These are phyloP conservation scores for Pollenia amentaria DNA, from an alignment of 2,888 invertebrate genomes.

Conservation along the genomic window DNA sequence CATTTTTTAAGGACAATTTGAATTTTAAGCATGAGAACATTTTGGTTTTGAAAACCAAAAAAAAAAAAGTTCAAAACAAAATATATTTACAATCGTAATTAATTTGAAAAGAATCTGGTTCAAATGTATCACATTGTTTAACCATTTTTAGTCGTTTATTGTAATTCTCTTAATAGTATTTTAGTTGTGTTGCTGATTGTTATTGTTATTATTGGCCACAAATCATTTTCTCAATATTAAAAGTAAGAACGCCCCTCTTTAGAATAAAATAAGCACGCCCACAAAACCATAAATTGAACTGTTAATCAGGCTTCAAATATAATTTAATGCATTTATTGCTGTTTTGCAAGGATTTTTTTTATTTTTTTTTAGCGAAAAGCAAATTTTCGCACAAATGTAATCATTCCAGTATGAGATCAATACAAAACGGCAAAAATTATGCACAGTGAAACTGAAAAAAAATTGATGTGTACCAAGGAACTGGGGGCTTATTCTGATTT, in stretches of 20 bases:
- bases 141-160: conserved; percentile 11
- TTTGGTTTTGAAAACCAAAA: background rate
- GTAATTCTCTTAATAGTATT: background rate
- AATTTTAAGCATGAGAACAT: conserved; percentile 66
- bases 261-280: conserved; percentile 76
- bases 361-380: conserved; percentile 41
- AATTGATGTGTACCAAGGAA: too few species aligned
- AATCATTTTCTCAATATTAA: conserved; percentile 68
- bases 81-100: conserved; percentile 62
- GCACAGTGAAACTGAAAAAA: conserved; percentile 15
- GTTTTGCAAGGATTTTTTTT: background rate
- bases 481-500: too few species aligned
- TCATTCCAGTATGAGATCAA: conserved; percentile 48
- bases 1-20: conserved; percentile 66
- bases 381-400: conserved; percentile 69
- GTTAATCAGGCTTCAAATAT: conserved; percentile 77
- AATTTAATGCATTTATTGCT: conserved; percentile 75
- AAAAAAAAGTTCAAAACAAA: background rate
- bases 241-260: conserved; percentile 73
- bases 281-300: conserved; percentile 78
- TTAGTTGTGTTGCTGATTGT: conserved; percentile 42
- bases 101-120: conserved; percentile 70
- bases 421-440: conserved; percentile 12
- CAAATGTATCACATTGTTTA: conserved; percentile 69
- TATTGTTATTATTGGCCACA: conserved; percentile 58